Evolutionary conservation across 2,888 invertebrate species (phyloP).

Genomic region (Gymnocheta viridis): DNA sequence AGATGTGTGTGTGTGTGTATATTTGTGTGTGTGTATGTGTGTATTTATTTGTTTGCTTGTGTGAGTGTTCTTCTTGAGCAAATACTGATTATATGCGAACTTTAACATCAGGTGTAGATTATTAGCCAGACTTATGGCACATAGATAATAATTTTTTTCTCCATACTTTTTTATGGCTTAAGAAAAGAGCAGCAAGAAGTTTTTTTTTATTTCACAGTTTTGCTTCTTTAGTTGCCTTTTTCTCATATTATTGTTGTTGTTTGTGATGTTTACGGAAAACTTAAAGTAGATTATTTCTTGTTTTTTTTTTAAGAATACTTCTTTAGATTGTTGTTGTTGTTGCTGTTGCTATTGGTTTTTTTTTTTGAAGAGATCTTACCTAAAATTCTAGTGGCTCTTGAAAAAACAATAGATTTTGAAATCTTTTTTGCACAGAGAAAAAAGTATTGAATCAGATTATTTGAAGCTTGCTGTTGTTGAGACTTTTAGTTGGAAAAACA

Average conservation of each 20-base stretch:
- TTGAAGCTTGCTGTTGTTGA: slow-evolving; percentile 51
- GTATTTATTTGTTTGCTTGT: background rate
- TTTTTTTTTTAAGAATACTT: background rate
- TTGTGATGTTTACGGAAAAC: slow-evolving; percentile 60
- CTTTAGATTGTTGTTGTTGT: background rate
- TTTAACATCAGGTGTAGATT: slow-evolving; percentile 70
- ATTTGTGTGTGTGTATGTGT: background rate
- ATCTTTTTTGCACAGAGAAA: background rate
- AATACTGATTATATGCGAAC: slow-evolving; percentile 70
- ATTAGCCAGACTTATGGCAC: slow-evolving; percentile 70
- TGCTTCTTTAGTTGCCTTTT: slow-evolving; percentile 20
- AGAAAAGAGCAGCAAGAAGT: slow-evolving; percentile 43
- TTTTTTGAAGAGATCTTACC: slow-evolving; percentile 56
- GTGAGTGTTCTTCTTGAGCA: slow-evolving; percentile 53
- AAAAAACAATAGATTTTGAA: slow-evolving; percentile 44
- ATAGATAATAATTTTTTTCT: slow-evolving; percentile 60
- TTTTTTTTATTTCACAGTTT: slow-evolving; percentile 1
- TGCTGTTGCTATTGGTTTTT: slow-evolving; percentile 33
- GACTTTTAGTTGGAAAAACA: slow-evolving; percentile 62
- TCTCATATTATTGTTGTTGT: slow-evolving; percentile 28
- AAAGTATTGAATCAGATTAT: slow-evolving; percentile 60
- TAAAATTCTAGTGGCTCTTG: slow-evolving; percentile 63
- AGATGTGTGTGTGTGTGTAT: background rate
- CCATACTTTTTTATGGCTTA: slow-evolving; percentile 7
- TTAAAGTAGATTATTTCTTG: slow-evolving; percentile 63